These are phyloP conservation scores for Brachypalpus laphriformis DNA, from an alignment of 2,888 invertebrate species.

Conservation along the genomic window DNA sequence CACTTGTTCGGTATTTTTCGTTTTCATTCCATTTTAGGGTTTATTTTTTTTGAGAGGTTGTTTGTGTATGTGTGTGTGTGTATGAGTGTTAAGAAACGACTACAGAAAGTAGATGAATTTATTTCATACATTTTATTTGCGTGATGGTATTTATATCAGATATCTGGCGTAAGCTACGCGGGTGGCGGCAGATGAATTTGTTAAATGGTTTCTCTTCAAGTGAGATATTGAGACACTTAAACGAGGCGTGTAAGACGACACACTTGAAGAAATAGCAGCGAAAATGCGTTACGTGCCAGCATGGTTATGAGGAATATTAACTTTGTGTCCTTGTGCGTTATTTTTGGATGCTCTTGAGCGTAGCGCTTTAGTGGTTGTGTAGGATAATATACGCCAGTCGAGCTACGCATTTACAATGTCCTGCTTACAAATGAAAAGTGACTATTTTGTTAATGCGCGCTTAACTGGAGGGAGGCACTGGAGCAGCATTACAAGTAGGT, in stretches of 20 bases:
- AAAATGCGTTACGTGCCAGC: slow-evolving; percentile 60
- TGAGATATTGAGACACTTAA: slow-evolving; percentile 55
- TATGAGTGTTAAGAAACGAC: neutral
- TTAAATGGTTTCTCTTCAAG: slow-evolving; percentile 48
- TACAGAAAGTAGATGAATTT: slow-evolving; percentile 30
- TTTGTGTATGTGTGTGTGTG: neutral
- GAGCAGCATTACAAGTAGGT: slow-evolving; percentile 28
- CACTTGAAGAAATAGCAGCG: slow-evolving; percentile 9
- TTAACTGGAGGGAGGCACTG: slow-evolving; percentile 1
- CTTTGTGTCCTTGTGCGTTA: slow-evolving; percentile 27
- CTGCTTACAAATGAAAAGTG: slow-evolving; percentile 31
- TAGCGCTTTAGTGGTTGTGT: neutral
- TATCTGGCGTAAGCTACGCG: slow-evolving; percentile 20
- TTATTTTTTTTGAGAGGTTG: slow-evolving; percentile 18
- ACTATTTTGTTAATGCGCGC: slow-evolving; percentile 29
- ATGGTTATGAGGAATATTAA: slow-evolving; percentile 54
- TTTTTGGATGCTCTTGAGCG: slow-evolving; percentile 15
- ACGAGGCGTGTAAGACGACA: slow-evolving; percentile 31
- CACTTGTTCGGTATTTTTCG: slow-evolving; percentile 31
- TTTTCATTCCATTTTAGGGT: neutral
- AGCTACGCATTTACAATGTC: slow-evolving; percentile 45
- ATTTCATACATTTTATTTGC: slow-evolving; percentile 42
- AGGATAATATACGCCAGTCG: neutral
- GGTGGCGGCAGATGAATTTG: slow-evolving; percentile 45
- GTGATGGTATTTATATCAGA: slow-evolving; percentile 18